Evolutionary conservation across 2,888 invertebrate species (phyloP).

Genomic region (Heteromyza rotundicornis): DNA sequence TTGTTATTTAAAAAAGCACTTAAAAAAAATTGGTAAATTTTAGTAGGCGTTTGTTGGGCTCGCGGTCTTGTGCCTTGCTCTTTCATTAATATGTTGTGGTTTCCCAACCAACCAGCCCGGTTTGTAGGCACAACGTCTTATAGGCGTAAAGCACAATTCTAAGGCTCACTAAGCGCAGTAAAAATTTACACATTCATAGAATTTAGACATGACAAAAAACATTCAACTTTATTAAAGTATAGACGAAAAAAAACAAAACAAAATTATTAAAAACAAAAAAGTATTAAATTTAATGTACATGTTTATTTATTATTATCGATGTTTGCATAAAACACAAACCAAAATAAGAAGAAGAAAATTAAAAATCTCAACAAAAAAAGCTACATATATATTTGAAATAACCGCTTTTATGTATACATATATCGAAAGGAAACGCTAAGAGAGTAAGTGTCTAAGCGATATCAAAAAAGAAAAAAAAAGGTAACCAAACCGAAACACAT

Average conservation of each 20-base stretch:
- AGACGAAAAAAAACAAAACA: neutral
- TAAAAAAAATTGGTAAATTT: no score
- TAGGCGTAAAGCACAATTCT: conserved; percentile 1
- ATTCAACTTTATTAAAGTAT: neutral
- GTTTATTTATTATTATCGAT: conserved; percentile 30
- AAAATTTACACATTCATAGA: no score
- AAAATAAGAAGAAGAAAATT: conserved; percentile 23
- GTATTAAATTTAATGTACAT: conserved; percentile 20
- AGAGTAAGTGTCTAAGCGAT: conserved; percentile 41
- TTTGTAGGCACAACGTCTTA: conserved; percentile 20
- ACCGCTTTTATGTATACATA: conserved; percentile 27
- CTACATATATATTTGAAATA: conserved; percentile 29
- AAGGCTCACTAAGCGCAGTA: no score
- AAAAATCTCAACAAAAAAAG: conserved; percentile 20
- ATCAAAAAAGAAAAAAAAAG: conserved; percentile 15
- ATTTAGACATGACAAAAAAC: neutral
- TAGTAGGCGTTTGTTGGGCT: no score
- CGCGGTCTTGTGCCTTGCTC: no score
- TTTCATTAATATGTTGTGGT: conserved; percentile 3
- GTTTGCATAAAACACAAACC: conserved; percentile 17
- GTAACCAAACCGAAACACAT: neutral
- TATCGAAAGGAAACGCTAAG: conserved; percentile 40
- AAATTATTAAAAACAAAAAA: conserved; percentile 5
- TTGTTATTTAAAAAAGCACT: no score
- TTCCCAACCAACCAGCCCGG: conserved; percentile 47